These are phyloP conservation scores for Aeoliscus strigatus DNA, from an alignment of 2,797 vertebrate genomes.

Conservation along the genomic window DNA sequence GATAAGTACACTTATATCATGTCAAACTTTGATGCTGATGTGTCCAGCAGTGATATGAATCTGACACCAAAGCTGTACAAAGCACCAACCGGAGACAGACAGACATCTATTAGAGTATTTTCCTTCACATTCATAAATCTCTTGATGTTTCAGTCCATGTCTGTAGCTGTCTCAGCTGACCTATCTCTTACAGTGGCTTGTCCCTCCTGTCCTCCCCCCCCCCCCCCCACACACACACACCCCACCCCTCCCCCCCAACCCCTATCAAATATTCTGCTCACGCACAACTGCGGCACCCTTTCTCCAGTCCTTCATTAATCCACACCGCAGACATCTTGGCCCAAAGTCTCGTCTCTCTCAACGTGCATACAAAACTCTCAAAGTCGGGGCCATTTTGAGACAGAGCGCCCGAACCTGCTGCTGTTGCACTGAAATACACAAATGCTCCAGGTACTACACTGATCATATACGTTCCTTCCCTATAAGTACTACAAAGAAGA, in stretches of 20 bases:
- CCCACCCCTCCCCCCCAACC: slow-evolving; percentile 75
- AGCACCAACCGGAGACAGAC: slow-evolving; percentile 28
- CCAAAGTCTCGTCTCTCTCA: slow-evolving; percentile 73
- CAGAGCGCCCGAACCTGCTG: slow-evolving; percentile 32
- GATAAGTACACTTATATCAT: too few species aligned
- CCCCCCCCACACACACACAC: too few species aligned
- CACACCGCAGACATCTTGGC: slow-evolving; percentile 81
- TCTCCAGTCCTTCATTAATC: slow-evolving; percentile 88
- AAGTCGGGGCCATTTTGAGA: slow-evolving; percentile 45
- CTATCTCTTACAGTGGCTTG: slow-evolving; percentile 60
- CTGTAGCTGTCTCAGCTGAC: slow-evolving; percentile 36
- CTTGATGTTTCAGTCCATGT: slow-evolving; percentile 41
- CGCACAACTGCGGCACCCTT: slow-evolving; percentile 85
- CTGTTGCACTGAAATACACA: slow-evolving; percentile 37
- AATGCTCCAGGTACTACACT: slow-evolving; percentile 2
- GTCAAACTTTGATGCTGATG: too few species aligned
- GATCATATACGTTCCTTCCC: slow-evolving; percentile 15
- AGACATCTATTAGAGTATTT: slow-evolving; percentile 46
- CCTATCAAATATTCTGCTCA: slow-evolving; percentile 88
- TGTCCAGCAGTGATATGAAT: too few species aligned
- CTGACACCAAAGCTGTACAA: slow-evolving; percentile 22
- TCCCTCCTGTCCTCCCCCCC: slow-evolving; percentile 77
- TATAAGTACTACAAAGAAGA: slow-evolving; percentile 10
- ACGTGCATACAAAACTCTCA: slow-evolving; percentile 54
- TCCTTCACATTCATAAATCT: slow-evolving; percentile 26